Evolutionary conservation across 2,888 invertebrate genomes (phyloP).

Genomic region (Pollenia labialis): DNA sequence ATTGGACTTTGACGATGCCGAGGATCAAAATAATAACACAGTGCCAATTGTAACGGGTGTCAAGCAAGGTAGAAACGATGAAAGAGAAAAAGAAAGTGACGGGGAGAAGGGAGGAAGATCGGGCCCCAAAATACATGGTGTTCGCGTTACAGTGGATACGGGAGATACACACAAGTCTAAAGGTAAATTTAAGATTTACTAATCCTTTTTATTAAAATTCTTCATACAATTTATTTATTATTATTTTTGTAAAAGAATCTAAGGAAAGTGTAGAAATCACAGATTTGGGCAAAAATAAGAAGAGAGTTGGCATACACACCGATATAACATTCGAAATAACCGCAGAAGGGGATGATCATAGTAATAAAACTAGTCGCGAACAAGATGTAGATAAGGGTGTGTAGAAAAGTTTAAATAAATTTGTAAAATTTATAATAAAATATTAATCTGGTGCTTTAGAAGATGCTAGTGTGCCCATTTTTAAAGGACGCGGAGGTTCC

Average conservation of each 20-base stretch:
- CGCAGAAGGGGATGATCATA: constrained; percentile 79
- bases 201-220: background rate
- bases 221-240: background rate
- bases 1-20: constrained; percentile 82
- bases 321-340: constrained; percentile 84
- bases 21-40: constrained; percentile 75
- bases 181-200: constrained; percentile 76
- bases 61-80: constrained; percentile 68
- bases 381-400: constrained; percentile 81
- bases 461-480: constrained; percentile 84
- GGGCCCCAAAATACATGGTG: constrained; percentile 84
- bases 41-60: constrained; percentile 75
- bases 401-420: background rate
- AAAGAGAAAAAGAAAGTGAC: constrained; percentile 60
- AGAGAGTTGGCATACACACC: constrained; percentile 84
- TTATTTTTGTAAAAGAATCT: constrained; percentile 77
- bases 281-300: constrained; percentile 82
- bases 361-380: constrained; percentile 81
- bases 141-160: constrained; percentile 84
- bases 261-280: constrained; percentile 84
- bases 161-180: constrained; percentile 82
- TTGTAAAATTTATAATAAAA: background rate
- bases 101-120: constrained; percentile 66
- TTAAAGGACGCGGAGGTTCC: constrained; percentile 80
- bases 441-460: constrained; percentile 75